phyloP scores from a whole-genome alignment of 2,888 invertebrate species.

The Sarcophaga subvicina region DNA sequence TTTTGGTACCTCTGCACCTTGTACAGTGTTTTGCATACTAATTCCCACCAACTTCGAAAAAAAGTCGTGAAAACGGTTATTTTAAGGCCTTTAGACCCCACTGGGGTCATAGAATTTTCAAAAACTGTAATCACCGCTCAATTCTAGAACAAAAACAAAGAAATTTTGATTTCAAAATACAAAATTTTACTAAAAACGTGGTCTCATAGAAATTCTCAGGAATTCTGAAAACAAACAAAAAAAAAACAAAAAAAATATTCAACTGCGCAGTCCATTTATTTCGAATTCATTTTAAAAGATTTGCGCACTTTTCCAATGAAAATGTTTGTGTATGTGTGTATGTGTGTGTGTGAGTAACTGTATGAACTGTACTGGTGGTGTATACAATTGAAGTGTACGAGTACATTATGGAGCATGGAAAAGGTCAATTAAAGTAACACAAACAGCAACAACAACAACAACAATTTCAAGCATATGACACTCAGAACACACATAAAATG shows the following conservation, averaged over 20 bases:
- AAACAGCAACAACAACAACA: constrained; percentile 28
- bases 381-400: constrained; percentile 5
- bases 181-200: background rate
- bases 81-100: too few species aligned
- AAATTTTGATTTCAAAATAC: background rate
- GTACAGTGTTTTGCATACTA: too few species aligned
- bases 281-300: constrained; percentile 31
- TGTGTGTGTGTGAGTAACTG: constrained; percentile 8
- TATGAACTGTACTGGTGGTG: background rate
- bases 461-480: background rate
- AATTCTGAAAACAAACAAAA: constrained; percentile 35
- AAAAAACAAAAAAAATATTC: constrained; percentile 28
- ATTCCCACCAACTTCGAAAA: too few species aligned
- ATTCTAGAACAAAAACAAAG: too few species aligned
- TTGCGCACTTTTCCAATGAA: constrained; percentile 69
- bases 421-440: constrained; percentile 54
- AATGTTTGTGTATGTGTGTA: constrained; percentile 33
- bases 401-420: constrained; percentile 54
- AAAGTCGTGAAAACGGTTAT: too few species aligned
- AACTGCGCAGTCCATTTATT: constrained; percentile 30
- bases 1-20: too few species aligned
- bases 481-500: constrained; percentile 8
- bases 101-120: too few species aligned
- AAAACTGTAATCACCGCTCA: too few species aligned
- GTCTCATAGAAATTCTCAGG: constrained; percentile 48